Base-by-base conservation (phyloP, 2,888 invertebrate species). In the Mechanitis messenoides region DNA sequence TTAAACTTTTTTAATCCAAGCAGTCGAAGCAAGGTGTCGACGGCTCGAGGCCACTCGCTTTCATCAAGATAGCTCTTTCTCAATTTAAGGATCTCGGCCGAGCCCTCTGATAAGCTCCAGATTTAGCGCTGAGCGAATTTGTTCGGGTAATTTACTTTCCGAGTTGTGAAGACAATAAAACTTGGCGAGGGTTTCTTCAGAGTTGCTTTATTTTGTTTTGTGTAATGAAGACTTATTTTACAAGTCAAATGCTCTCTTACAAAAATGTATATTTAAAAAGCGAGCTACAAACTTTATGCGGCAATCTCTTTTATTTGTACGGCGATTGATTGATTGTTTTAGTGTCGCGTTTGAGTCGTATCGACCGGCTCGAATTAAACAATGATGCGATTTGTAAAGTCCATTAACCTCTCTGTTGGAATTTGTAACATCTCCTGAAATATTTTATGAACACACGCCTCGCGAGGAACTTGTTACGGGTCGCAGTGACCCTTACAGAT, bases 81-180 rank as follows among this genome's bases (percentile, higher is more conserved):
- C 83, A 84, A 84, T 85, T 85, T 84, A 84, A 83, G 83, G 83
- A 80, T 84, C 82, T 82, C 79, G 71, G 75, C 70, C 78, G 75
- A 84, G 75, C 78, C 80, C 76, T 76, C 83, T 84, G 85, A 86
- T 87, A 85, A 86, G 84, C 84, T 78, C 75, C 84, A 83, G 87
- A 87, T 86, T 87, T 85, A 86, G 84, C 82, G 85, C 77, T 80
- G 83, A 84, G 83, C 80, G 85, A 88, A 86, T 87, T 88, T 87
- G 86, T 86, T 84, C 83, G 83, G 78, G 84, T 84, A 87, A 88
- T 87, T 86, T 87, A 87, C 86, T 86, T 81, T 79, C 80, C 77
- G 82, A 87, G 83, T 86, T 86, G 84, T 76, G 81, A 85, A 86
- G 84, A 87, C 86, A 87, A 86, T 87, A 87, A 87, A 87, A 87